Evolutionary conservation across 2,797 vertebrate genomes (phyloP), one percentile per base, ranked within the genome.

Genomic region (Pteropus rufus): DNA sequence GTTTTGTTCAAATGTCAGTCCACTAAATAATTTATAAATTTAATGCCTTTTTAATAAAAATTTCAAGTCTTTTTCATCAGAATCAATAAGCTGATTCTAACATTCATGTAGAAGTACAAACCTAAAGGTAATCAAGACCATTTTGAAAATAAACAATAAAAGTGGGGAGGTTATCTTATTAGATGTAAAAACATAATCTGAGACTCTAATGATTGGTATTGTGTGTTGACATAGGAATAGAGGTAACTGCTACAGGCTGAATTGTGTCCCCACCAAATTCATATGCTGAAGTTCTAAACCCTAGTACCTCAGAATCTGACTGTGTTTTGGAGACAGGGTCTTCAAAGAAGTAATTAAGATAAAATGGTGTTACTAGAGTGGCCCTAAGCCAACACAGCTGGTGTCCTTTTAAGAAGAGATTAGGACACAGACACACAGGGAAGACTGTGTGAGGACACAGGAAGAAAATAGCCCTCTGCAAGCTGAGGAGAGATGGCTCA

Each of bases 401-500:
- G 31, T 46, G 70, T 26, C 12, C 18, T 73, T n/a, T 19, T 18
- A 11, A 56, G 34, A 58, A 41, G 36, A 36, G 14, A 0, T 34
- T 5, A 39, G 46, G 58, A 46, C 67, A 49, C 10, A 19, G 36
- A 15, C 36, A 3, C n/a, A 24, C 1, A 31, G 24, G 19, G 34
- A 29, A 4, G 4, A 14, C 31, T n/a, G 0, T 2, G 11, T 14
- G 44, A 58, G 23, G 41, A 21, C 52, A 8, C 6, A 14, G 46
- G 46, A 49, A 26, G 65, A 39, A 14, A 12, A 31, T 0, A 0
- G 49, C 46, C 0, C 0, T 19, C 64, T 15, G 1, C 39, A 18
- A 62, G 21, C 39, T 24, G 7, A 11, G n/a, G 46, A 23, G 23
- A 64, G 5, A 29, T 29, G 41, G 54, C 60, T n/a, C 31, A 6